Evolutionary conservation across 2,113 vertebrate species (phyloP), one percentile per base, ranked within the genome.

Genomic region (Pseudorasbora parva): DNA sequence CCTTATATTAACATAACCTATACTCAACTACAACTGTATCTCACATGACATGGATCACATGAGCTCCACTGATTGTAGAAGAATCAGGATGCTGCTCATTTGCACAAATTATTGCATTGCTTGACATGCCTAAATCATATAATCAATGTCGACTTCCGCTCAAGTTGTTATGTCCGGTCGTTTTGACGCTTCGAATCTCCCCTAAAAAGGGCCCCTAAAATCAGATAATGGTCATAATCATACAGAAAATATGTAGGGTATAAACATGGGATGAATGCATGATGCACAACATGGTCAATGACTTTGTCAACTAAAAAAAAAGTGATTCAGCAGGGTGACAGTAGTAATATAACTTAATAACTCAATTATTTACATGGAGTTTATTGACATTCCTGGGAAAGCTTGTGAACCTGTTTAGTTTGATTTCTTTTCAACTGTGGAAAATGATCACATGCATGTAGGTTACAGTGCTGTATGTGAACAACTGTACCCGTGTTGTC

Each of bases 341-440:
- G 19, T 41, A 43, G 75, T 12, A 43, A 45, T 62, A 45, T 62
- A n/a, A 17, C 33, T 15, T 30, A 2, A 4, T 49, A 73, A 73
- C 21, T 2, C 11, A 27, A 45, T 23, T 43, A 78, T 60, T 43
- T 78, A 33, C 54, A 59, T 25, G 12, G 6, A 57, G 51, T 12
- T 76, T 78, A 62, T 62, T 62, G n/a, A 78, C 56, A 45, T 78
- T 78, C 21, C 14, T 11, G 5, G n/a, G 8, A 78, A 78, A 8
- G 8, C 19, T 25, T 60, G 76, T 60, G 1, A 60, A 25, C 56
- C 56, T 62, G 76, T 78, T 78, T 45, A 45, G 37, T 78, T 60
- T 59, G 51, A 41, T n/a, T 1, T 47, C 23, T 6, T 47, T 47
- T 56, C 8, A 23, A 25, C 11, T 2, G 4, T 45, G 6, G 37